phyloP scores from a whole-genome alignment of 2,113 vertebrate species.

The Festucalex cinctus region DNA sequence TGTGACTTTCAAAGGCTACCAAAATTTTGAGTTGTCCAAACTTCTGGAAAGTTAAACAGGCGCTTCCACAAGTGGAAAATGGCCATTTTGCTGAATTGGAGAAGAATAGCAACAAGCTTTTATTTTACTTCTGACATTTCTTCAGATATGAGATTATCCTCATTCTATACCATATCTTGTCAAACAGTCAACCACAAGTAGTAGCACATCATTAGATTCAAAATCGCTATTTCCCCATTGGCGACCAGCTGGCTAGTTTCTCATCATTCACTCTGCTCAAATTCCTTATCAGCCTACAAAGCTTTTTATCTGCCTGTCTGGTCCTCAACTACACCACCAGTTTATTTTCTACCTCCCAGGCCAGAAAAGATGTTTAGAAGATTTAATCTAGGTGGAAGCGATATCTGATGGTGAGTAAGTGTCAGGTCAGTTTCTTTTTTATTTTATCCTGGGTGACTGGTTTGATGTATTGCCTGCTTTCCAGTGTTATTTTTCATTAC shows the following conservation, averaged over 20 bases:
- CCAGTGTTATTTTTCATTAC: neutral
- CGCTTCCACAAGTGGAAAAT: neutral
- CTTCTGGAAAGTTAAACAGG: neutral
- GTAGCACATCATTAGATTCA: conserved; percentile 10
- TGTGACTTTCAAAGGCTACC: too few species aligned
- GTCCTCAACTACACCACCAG: conserved; percentile 52
- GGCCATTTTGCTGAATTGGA: neutral
- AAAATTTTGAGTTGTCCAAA: neutral
- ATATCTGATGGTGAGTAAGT: conserved; percentile 5
- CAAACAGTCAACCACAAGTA: conserved; percentile 16
- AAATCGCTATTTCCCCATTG: conserved; percentile 39
- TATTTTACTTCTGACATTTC: neutral
- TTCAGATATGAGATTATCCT: neutral
- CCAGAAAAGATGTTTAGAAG: conserved; percentile 46
- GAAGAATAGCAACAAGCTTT: neutral
- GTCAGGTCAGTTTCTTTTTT: conserved; percentile 3
- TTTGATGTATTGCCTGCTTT: neutral
- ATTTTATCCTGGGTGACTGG: neutral
- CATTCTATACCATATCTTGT: conserved; percentile 11
- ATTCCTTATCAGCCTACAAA: conserved; percentile 65
- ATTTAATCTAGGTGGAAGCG: conserved; percentile 53
- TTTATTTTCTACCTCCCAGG: conserved; percentile 54
- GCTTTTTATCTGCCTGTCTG: conserved; percentile 63
- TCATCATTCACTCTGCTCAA: conserved; percentile 55
- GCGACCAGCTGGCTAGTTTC: conserved; percentile 35